Evolutionary conservation across 2,797 vertebrate species (phyloP).

Genomic region (Tragelaphus eurycerus): DNA sequence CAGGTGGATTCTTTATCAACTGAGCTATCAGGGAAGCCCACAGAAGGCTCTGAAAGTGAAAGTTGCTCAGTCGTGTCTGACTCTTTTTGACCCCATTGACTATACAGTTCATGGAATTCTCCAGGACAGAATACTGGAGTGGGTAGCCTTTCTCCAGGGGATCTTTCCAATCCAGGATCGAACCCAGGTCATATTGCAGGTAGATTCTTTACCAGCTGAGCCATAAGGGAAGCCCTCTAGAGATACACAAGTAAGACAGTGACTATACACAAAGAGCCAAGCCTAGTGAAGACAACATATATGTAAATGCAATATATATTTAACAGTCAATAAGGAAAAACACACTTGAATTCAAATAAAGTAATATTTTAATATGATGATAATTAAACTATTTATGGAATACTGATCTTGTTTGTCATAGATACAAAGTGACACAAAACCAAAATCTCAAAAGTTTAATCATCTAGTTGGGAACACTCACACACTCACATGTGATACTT

Average conservation of each 20-base stretch:
- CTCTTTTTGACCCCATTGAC: neutral
- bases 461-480: neutral
- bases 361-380: neutral
- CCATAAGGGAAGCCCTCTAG: neutral
- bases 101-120: neutral
- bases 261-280: neutral
- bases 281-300: neutral
- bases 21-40: neutral
- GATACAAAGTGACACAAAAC: neutral
- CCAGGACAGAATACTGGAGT: neutral
- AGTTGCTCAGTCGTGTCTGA: neutral
- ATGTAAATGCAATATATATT: neutral
- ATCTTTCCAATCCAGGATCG: neutral
- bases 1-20: neutral
- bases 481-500: neutral
- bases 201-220: neutral
- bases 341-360: neutral
- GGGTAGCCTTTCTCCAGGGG: neutral
- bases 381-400: neutral
- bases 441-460: neutral
- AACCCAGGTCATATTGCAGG: neutral
- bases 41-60: neutral
- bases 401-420: neutral
- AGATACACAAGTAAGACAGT: neutral
- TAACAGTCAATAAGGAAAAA: neutral